These are phyloP conservation scores for Apodemus agrarius DNA, from an alignment of 2,797 vertebrate genomes.

Conservation along the genomic window DNA sequence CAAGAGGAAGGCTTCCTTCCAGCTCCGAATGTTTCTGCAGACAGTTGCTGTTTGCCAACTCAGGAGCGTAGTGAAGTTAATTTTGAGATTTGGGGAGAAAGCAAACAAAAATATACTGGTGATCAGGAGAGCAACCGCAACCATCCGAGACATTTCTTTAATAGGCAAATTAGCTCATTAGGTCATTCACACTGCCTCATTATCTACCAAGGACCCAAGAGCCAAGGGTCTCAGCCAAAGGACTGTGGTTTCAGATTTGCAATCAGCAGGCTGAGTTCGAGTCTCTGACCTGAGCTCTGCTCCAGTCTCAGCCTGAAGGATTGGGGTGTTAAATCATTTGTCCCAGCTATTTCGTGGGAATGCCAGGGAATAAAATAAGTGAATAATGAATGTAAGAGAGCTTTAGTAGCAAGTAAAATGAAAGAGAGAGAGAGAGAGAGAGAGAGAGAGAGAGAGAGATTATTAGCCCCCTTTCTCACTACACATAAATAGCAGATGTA, in stretches of 20 bases:
- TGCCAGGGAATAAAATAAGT: slow-evolving; percentile 1
- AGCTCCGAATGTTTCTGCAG: slow-evolving; percentile 46
- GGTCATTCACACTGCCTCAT: slow-evolving; percentile 5
- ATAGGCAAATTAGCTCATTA: slow-evolving; percentile 25
- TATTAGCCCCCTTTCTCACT: too few species aligned
- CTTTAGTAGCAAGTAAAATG: slow-evolving; percentile 18
- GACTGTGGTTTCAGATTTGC: slow-evolving; percentile 38
- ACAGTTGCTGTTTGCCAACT: not conserved
- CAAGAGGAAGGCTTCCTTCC: slow-evolving; percentile 61
- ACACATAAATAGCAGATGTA: too few species aligned
- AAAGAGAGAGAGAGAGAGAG: too few species aligned
- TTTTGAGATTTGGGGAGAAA: slow-evolving; percentile 71
- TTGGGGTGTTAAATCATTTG: not conserved
- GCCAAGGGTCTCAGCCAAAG: not conserved
- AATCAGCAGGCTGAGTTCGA: not conserved
- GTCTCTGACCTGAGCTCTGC: not conserved
- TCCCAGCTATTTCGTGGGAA: not conserved
- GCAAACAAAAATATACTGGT: slow-evolving; percentile 59
- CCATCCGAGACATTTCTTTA: slow-evolving; percentile 40
- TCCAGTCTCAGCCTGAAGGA: not conserved
- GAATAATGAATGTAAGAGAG: not conserved
- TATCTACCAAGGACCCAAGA: slow-evolving; percentile 45
- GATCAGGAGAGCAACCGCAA: slow-evolving; percentile 44
- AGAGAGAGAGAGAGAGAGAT: too few species aligned
- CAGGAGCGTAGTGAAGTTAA: slow-evolving; percentile 57